A percentile compares a stretch with the other conserved stretches of the same genome.
Evolutionary conservation across 2,113 vertebrate species (phyloP).

Genomic region (Lonchura striata): DNA sequence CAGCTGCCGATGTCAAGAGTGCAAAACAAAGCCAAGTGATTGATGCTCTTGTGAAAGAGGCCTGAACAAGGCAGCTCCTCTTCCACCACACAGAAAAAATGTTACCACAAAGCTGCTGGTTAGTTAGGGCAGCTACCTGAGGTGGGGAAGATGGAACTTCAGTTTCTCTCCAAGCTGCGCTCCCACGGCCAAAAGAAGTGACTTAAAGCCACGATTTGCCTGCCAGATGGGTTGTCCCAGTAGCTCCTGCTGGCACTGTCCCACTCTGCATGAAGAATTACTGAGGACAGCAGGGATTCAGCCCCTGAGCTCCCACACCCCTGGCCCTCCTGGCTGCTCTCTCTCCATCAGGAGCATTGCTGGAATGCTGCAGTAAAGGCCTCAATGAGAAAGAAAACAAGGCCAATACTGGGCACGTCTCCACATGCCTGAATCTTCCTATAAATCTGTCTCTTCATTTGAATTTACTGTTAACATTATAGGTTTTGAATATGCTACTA

Average conservation of each 20-base stretch:
- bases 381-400: background rate
- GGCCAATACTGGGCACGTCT: background rate
- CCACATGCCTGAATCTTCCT: background rate
- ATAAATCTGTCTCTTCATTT: background rate
- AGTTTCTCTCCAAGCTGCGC: background rate
- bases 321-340: background rate
- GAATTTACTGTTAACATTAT: background rate
- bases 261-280: background rate
- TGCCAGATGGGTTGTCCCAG: background rate
- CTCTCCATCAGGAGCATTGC: background rate
- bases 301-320: background rate
- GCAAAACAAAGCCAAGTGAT: background rate
- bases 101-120: background rate
- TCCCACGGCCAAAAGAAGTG: background rate
- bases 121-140: background rate
- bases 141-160: background rate
- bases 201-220: background rate
- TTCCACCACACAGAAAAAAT: background rate
- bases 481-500: background rate
- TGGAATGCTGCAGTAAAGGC: background rate
- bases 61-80: background rate
- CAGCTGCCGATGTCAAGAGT: background rate
- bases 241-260: background rate
- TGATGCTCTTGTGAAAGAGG: background rate
- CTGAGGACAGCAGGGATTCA: background rate